Conservation (phyloP, 2,888 invertebrate species). For the Helobdella robusta region DNA sequence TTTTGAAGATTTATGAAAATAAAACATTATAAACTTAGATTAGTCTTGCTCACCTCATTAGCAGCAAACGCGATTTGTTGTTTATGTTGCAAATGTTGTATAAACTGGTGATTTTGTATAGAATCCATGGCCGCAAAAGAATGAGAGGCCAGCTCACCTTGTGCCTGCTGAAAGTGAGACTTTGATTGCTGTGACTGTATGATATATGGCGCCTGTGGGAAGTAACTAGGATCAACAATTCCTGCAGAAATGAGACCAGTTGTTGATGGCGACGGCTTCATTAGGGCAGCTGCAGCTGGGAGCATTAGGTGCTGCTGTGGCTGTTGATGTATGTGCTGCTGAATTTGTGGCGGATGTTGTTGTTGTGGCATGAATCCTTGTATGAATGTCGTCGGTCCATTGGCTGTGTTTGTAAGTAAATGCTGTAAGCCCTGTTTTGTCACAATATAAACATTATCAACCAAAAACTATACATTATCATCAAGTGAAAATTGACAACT, state of each 20-base stretch:
- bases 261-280: neutral
- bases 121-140: neutral
- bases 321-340: neutral
- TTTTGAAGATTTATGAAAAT: no score
- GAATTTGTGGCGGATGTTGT: neutral
- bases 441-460: no score
- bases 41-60: no score
- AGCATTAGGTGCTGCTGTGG: slow-evolving; percentile 5
- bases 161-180: neutral
- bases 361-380: no score
- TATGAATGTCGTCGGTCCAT: no score
- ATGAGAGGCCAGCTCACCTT: neutral
- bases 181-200: neutral
- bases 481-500: no score
- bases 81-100: slow-evolving; percentile 3
- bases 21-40: no score
- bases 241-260: no score
- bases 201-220: slow-evolving; percentile 4
- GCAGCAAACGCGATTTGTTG: slow-evolving; percentile 7
- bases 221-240: no score
- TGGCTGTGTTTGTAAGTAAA: no score
- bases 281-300: neutral
- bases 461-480: no score
- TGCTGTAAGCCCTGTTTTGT: no score
- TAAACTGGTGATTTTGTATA: neutral